Percentiles rank a stretch among this genome's conserved stretches.
phyloP scores from a whole-genome alignment of 2,797 vertebrate species.

The Coracias cyanogaster region DNA sequence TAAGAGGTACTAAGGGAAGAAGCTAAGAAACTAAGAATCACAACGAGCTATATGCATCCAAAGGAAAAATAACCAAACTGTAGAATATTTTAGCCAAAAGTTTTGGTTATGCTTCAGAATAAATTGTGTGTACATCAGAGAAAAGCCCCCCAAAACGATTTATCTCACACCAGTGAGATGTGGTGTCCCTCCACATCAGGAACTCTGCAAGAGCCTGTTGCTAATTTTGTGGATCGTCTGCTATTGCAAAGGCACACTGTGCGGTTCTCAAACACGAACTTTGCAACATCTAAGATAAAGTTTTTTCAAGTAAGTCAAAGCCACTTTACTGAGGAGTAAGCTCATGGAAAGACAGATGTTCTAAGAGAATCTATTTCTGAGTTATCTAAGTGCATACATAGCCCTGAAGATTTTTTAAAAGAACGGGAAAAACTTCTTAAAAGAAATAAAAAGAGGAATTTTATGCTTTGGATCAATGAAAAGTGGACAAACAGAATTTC shows the following conservation, averaged over 20 bases:
- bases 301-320: not conserved
- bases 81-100: not conserved
- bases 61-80: not conserved
- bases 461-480: not conserved
- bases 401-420: conserved; percentile 23
- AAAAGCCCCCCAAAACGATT: not conserved
- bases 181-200: not conserved
- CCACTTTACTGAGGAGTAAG: not conserved
- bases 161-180: not conserved
- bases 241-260: not conserved
- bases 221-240: not conserved
- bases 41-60: not conserved
- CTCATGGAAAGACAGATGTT: conserved; percentile 12
- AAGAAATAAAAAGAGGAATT: conserved; percentile 7
- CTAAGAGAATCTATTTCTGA: conserved; percentile 48
- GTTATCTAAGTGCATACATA: not conserved
- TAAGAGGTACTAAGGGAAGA: not conserved
- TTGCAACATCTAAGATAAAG: not conserved
- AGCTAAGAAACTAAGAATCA: not conserved
- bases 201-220: not conserved
- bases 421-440: not conserved
- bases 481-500: conserved; percentile 44
- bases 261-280: not conserved
- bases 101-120: not conserved
- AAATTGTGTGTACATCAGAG: not conserved